A percentile compares a stretch with the other conserved stretches of the same genome.
Conservation (phyloP, 1,140 invertebrate species). For the Drosophila kohkoa region DNA sequence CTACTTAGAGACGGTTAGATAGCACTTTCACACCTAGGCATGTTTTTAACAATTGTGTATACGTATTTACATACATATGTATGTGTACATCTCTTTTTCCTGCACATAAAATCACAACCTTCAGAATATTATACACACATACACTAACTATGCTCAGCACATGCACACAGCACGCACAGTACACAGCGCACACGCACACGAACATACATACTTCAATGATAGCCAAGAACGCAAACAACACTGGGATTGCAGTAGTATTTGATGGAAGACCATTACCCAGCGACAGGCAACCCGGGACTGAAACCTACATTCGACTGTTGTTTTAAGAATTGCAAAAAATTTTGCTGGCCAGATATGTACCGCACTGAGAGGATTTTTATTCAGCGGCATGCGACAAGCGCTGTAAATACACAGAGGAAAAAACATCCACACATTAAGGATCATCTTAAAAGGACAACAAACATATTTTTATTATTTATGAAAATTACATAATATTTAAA, state of each 20-base stretch:
- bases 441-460: not conserved
- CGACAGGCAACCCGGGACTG: constrained; percentile 62
- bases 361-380: constrained; percentile 40
- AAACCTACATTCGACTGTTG: constrained; percentile 46
- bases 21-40: constrained; percentile 1
- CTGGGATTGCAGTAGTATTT: constrained; percentile 35
- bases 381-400: constrained; percentile 13
- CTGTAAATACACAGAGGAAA: constrained; percentile 28
- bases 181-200: constrained; percentile 16
- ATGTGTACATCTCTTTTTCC: constrained; percentile 19
- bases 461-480: not conserved
- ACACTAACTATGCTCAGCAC: constrained; percentile 3
- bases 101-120: constrained; percentile 42
- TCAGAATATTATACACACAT: constrained; percentile 23
- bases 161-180: constrained; percentile 9
- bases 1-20: not conserved
- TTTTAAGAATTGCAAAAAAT: constrained; percentile 41
- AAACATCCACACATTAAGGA: not conserved
- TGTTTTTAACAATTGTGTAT: constrained; percentile 15
- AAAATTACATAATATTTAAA: too few relatives aligned
- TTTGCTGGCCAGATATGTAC: constrained; percentile 25
- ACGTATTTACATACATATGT: not conserved
- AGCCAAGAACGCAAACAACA: constrained; percentile 47
- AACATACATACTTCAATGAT: constrained; percentile 40
- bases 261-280: constrained; percentile 61